Base-by-base conservation (phyloP, 2,113 vertebrate species). In the Rana temporaria region DNA sequence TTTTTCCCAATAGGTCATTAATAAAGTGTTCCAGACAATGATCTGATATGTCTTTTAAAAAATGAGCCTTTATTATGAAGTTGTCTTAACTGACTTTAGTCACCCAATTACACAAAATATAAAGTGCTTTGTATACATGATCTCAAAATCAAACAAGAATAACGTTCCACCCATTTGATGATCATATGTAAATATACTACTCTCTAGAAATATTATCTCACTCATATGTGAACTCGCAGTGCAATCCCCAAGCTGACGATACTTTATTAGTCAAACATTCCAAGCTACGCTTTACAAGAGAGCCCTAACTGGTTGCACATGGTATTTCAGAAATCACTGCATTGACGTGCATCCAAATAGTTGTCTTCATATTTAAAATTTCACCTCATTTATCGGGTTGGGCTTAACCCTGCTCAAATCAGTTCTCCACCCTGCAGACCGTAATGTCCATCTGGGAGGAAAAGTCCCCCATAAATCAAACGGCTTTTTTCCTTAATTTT, bases 211-310 rank as follows among this genome's bases (percentile, higher is more conserved):
- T 53, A 26, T 22, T 72, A 86, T 89, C 87, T 85, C 85, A 80
- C 89, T 88, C 85, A 88, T 89, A 88, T 89, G 88, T 92, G 90
- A 92, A 91, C 88, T 89, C 88, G 85, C 84, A 88, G 88, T 73
- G 68, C 89, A 90, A 91, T 90, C 85, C 87, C 87, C 87, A 82
- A 87, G 89, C 85, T 90, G 88, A 88, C 87, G 89, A 90, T 88
- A 91, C 86, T 89, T 91, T 92, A 90, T 90, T 89, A 90, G 89
- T 84, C 84, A 87, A 86, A 87, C 88, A 90, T 92, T 92, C 90
- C 85, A 85, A 87, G 82, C 86, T 84, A 76, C 0, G 74, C 88
- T 90, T 90, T 88, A 85, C 87, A 87, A 87, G 88, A 86, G 86
- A 88, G 84, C 85, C 88, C 84, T 89, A 90, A 89, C 84, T 88